Percentiles rank a stretch among this genome's conserved stretches.
Evolutionary conservation across 2,113 vertebrate genomes (phyloP).

Genomic region (Tachuris rubrigastra): DNA sequence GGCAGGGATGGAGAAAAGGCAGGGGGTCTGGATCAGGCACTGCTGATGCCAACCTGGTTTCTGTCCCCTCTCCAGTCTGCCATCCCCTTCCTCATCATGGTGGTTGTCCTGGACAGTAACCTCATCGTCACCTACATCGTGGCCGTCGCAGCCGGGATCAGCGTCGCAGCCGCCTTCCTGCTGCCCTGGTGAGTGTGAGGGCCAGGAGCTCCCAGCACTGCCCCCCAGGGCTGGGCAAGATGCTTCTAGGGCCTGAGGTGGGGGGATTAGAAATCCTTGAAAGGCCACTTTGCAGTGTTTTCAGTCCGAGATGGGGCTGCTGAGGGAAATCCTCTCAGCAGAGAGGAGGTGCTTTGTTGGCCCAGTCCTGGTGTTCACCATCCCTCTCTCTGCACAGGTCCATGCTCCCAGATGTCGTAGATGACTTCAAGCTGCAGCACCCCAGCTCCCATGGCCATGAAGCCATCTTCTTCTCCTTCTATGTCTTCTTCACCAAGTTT

Average conservation of each 20-base stretch:
- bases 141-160: constrained; percentile 83
- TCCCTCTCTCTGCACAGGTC: constrained; percentile 75
- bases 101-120: constrained; percentile 77
- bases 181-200: constrained; percentile 85
- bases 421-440: constrained; percentile 91
- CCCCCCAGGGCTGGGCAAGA: neutral
- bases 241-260: neutral
- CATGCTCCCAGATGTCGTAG: constrained; percentile 92
- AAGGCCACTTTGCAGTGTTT: neutral
- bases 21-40: neutral
- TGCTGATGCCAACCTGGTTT: neutral
- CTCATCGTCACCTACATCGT: constrained; percentile 84
- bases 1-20: neutral
- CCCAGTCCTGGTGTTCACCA: neutral
- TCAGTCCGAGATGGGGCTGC: neutral
- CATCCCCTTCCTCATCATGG: constrained; percentile 87
- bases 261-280: neutral
- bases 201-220: neutral
- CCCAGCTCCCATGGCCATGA: constrained; percentile 82
- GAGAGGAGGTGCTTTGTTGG: neutral
- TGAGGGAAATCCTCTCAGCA: neutral
- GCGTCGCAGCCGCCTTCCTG: constrained; percentile 89
- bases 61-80: constrained; percentile 77
- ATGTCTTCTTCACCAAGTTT: constrained; percentile 96
- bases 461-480: constrained; percentile 96